Percentiles rank a stretch among this genome's conserved stretches.
These are phyloP conservation scores for Cherax destructor DNA, from an alignment of 1,140 invertebrate species.

Conservation along the genomic window DNA sequence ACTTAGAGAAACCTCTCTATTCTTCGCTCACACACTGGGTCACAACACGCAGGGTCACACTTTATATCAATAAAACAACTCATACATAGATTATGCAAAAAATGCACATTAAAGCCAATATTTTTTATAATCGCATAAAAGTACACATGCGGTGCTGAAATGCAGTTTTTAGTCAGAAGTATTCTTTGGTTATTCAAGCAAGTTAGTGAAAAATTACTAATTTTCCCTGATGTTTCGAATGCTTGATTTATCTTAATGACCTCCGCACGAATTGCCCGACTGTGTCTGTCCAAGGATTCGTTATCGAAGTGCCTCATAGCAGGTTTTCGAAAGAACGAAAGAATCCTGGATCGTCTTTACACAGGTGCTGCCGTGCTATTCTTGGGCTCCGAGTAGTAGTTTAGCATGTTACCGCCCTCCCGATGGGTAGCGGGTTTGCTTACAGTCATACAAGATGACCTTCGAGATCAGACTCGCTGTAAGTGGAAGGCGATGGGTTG, in stretches of 20 bases:
- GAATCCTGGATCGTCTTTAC: not conserved
- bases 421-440: constrained; percentile 22
- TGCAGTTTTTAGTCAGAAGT: constrained; percentile 25
- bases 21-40: not conserved
- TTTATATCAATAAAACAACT: constrained; percentile 7
- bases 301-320: constrained; percentile 1
- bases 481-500: constrained; percentile 60
- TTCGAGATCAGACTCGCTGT: constrained; percentile 59
- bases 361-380: not conserved
- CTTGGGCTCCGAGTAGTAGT: not conserved
- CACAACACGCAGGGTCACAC: constrained; percentile 7
- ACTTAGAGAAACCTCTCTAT: not conserved
- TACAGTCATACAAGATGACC: constrained; percentile 63
- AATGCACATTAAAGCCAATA: constrained; percentile 53
- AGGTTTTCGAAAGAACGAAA: not conserved
- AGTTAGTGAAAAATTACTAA: not conserved
- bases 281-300: not conserved
- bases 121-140: constrained; percentile 33
- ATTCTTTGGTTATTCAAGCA: constrained; percentile 63
- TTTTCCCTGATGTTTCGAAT: constrained; percentile 34
- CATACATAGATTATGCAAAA: constrained; percentile 38
- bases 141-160: constrained; percentile 40
- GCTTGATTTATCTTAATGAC: not conserved
- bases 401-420: constrained; percentile 11
- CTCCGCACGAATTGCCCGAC: not conserved